Conservation (phyloP, 2,113 vertebrate genomes). For the Charadrius vociferus region DNA sequence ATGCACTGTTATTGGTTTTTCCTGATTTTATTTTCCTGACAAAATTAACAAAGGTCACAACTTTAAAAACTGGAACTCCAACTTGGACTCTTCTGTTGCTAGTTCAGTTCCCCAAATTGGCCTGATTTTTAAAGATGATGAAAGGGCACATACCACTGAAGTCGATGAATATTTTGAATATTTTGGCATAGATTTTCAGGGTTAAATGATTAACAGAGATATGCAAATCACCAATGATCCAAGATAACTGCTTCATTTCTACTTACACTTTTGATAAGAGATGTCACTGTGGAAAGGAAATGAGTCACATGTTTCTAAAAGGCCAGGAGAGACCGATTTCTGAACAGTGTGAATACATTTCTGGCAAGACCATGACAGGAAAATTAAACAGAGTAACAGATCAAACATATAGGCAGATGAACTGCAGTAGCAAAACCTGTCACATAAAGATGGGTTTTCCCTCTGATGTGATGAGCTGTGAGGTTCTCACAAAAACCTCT, state of each 20-base stretch:
- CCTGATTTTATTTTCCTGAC: neutral
- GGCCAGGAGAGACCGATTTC: slow-evolving; percentile 11
- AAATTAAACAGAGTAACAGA: slow-evolving; percentile 2
- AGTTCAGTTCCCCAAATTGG: neutral
- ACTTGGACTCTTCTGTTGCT: neutral
- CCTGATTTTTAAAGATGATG: neutral
- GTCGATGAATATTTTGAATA: neutral
- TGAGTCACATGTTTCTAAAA: slow-evolving; percentile 34
- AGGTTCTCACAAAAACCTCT: neutral
- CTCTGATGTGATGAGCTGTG: neutral
- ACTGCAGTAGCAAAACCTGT: neutral
- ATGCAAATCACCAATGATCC: slow-evolving; percentile 10
- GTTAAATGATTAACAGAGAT: neutral
- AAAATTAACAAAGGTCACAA: neutral
- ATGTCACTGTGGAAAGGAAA: neutral
- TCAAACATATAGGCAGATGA: neutral
- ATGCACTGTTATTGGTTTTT: neutral
- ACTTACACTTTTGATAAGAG: neutral
- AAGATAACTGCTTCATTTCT: slow-evolving; percentile 15
- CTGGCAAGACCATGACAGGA: neutral
- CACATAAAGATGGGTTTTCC: neutral
- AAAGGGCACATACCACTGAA: neutral
- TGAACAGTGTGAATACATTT: neutral
- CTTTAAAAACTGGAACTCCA: neutral
- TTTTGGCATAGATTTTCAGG: neutral